phyloP scores from a whole-genome alignment of 2,113 vertebrate genomes.

The Anseranas semipalmata region DNA sequence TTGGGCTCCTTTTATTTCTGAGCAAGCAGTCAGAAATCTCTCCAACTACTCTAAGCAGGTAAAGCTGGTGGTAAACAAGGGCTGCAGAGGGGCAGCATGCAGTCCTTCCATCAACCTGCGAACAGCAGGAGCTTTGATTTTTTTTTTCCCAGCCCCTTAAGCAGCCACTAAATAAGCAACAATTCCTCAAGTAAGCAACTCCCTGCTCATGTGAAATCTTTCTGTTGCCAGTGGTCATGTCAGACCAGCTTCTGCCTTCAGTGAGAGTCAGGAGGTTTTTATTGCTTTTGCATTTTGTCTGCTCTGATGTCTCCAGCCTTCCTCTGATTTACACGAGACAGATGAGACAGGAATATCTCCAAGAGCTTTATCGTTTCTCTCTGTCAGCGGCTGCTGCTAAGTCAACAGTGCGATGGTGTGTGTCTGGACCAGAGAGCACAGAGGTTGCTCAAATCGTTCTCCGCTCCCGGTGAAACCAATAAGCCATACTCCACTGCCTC shows the following conservation, averaged over 20 bases:
- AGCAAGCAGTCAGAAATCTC: not conserved
- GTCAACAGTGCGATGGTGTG: constrained; percentile 55
- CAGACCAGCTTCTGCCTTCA: not conserved
- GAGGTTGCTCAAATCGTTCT: constrained; percentile 53
- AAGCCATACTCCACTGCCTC: constrained; percentile 49
- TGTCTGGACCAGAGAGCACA: constrained; percentile 19
- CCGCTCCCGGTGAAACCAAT: constrained; percentile 68
- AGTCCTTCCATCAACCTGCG: not conserved
- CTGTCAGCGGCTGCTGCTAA: constrained; percentile 50
- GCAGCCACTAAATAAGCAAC: constrained; percentile 53
- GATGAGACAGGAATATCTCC: constrained; percentile 45
- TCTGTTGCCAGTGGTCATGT: not conserved
- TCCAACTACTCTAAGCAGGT: not conserved
- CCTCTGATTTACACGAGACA: constrained; percentile 48
- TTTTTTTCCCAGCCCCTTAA: not conserved
- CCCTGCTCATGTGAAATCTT: not conserved
- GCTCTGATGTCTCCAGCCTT: constrained; percentile 8
- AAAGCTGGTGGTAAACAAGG: constrained; percentile 10
- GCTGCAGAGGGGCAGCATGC: not conserved
- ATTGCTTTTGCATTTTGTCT: constrained; percentile 37
- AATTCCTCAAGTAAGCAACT: not conserved
- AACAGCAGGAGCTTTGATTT: constrained; percentile 28
- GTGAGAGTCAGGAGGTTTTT: not conserved
- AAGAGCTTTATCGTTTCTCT: not conserved
- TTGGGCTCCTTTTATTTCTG: not conserved